These are phyloP conservation scores for Brachynemurus nebulosus DNA, from an alignment of 2,888 invertebrate species.

Conservation along the genomic window DNA sequence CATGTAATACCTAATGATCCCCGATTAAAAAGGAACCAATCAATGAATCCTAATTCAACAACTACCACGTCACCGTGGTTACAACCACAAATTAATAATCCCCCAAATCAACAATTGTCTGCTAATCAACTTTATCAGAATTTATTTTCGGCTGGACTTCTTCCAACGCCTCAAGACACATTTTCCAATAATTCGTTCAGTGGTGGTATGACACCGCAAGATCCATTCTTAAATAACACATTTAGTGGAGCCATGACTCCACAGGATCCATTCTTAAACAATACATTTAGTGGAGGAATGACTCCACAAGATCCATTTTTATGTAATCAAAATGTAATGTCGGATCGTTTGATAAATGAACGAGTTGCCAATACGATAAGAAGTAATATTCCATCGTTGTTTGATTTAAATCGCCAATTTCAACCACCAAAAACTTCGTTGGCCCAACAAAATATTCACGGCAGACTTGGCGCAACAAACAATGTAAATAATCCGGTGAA, in stretches of 20 bases:
- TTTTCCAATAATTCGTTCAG: conserved; percentile 1
- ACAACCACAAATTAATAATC: no score
- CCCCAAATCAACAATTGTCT: not conserved
- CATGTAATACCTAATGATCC: not conserved
- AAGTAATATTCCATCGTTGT: no score
- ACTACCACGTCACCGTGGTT: not conserved
- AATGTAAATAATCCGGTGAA: no score
- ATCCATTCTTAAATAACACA: conserved; percentile 5
- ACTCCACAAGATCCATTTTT: not conserved
- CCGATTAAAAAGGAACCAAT: not conserved
- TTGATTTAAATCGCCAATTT: no score
- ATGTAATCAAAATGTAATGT: not conserved
- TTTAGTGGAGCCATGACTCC: conserved; percentile 2
- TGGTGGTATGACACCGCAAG: conserved; percentile 7
- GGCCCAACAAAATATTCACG: no score
- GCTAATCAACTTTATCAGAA: no score
- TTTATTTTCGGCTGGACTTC: no score
- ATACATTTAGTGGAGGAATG: conserved; percentile 4
- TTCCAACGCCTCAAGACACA: no score
- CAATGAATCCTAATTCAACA: not conserved
- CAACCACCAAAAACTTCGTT: no score
- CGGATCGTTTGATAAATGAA: not conserved
- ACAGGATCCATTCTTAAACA: not conserved
- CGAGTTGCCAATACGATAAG: not conserved
- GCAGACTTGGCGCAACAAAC: no score